Base-by-base conservation (phyloP, 2,797 vertebrate genomes). In the Tragopan temminckii region DNA sequence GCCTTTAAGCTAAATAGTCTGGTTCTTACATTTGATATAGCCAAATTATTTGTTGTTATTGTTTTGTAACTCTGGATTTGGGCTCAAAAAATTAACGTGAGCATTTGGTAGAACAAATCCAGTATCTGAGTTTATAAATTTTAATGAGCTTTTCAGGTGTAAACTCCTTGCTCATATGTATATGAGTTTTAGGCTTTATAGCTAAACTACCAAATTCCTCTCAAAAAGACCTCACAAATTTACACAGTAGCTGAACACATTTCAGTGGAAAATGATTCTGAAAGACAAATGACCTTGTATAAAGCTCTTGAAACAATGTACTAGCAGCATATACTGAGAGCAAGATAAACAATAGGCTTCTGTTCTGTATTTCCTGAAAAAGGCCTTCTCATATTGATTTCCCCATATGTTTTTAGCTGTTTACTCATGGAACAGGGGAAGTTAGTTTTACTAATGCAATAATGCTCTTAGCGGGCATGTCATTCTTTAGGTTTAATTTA, bases 331-430 rank as follows among this genome's bases (percentile, higher is more conserved):
- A 19, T 89, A 58, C 86, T 57, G 70, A 89, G 66, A 93, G 59
- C 29, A 36, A 90, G 80, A 88, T 94, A 96, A 97, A 97, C 96
- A 97, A 63, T 95, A 81, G 90, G 76, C 87, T 97, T 95, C 94
- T 97, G 96, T 96, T 95, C 82, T 94, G 55, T 24, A 4, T 94
- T 97, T 98, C 97, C 93, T 96, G 93, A 67, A 75, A 74, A 93
- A 91, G 40, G 52, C 36, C 21, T 88, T 83, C 71, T 71, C 55
- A 5, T 82, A 62, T 84, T 94, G 75, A 71, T 89, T 92, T 94
- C 69, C 57, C 42, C 23, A 3, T 79, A 38, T 2, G 0, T 86
- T 88, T 94, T 83, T 85, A 91, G 86, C 89, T 93, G 80, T 92
- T 86, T 93, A 70, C 53, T 85, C 69, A 95, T 82, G 24, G 16